Percentiles rank a stretch among this genome's conserved stretches.
Evolutionary conservation across 2,888 invertebrate genomes (phyloP).

Genomic region (Thymelicus lineola): DNA sequence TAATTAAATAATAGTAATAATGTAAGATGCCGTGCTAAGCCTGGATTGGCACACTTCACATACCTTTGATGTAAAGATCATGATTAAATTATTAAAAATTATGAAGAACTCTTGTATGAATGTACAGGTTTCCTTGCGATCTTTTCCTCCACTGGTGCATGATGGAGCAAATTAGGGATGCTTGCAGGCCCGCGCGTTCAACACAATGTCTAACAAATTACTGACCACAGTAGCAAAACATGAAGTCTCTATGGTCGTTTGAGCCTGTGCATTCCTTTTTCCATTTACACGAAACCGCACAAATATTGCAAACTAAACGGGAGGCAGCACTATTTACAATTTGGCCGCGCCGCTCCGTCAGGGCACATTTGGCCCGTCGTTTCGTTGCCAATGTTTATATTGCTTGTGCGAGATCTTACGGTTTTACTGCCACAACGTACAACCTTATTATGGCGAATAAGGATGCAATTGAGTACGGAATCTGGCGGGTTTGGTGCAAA

Average conservation of each 20-base stretch:
- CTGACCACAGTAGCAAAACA: too few species aligned
- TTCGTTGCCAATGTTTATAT: constrained; percentile 76
- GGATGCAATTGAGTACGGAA: constrained; percentile 10
- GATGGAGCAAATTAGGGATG: too few species aligned
- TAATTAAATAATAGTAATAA: too few species aligned
- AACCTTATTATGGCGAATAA: constrained; percentile 37
- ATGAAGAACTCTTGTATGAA: too few species aligned
- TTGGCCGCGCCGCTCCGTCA: constrained; percentile 71
- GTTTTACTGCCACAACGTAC: constrained; percentile 58
- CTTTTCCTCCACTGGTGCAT: too few species aligned
- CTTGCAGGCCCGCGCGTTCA: too few species aligned
- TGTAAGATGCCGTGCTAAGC: too few species aligned
- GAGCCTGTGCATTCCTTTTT: constrained; percentile 69
- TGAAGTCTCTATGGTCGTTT: not conserved
- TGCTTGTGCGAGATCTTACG: constrained; percentile 56
- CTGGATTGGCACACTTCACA: too few species aligned
- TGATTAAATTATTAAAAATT: too few species aligned
- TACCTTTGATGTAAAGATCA: too few species aligned
- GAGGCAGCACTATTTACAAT: constrained; percentile 80
- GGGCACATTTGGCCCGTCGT: constrained; percentile 71
- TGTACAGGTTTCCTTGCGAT: too few species aligned
- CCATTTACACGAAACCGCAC: constrained; percentile 81
- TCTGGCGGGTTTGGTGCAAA: not conserved
- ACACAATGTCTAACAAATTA: too few species aligned
- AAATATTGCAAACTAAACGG: constrained; percentile 84